Base-by-base conservation (phyloP, 2,797 vertebrate species). In the Acrossocheilus fasciatus region DNA sequence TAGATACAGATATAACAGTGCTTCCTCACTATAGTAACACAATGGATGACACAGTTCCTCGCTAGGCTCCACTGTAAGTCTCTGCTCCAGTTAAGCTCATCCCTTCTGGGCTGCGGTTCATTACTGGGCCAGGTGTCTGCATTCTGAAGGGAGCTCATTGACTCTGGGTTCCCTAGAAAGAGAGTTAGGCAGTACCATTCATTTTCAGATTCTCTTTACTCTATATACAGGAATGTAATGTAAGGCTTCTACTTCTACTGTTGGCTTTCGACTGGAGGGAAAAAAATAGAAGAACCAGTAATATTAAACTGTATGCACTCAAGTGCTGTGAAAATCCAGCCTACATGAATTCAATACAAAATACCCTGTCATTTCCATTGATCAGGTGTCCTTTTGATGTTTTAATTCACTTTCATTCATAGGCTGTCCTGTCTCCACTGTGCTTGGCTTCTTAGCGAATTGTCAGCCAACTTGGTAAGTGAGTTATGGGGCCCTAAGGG, bases 391-490 rank as follows among this genome's bases (percentile, higher is more conserved):
- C 79, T 84, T 80, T 73, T 57, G 59, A 54, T 41, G 70, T 59
- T 82, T 82, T 39, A 89, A 91, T 87, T 88, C 92, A 91, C 88
- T 91, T 66, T 88, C 77, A 91, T 92, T 91, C 91, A 73, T 89
- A 92, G 87, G 45, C 69, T 26, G 50, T 45, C 15, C 75, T 4
- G 6, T 47, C 52, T 75, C 69, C 10, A 66, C 30, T 93, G 77
- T 83, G 74, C 86, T 91, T 69, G 84, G 93, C 92, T 92, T 91
- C 93, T 95, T 93, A 92, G 92, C 90, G 92, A 94, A 95, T 95
- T 95, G 94, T 93, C 92, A 94, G 93, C 91, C 91, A 93, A 91
- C 93, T 92, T 93, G 92, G 93, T 94, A 94, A 92, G 93, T 95
- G 94, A 95, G 93, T 95, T 95, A 94, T 94, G 89, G 34, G 92